A percentile compares a stretch with the other conserved stretches of the same genome.
These are phyloP conservation scores for Macrophya alboannulata DNA, from an alignment of 2,888 invertebrate species.

Conservation along the genomic window DNA sequence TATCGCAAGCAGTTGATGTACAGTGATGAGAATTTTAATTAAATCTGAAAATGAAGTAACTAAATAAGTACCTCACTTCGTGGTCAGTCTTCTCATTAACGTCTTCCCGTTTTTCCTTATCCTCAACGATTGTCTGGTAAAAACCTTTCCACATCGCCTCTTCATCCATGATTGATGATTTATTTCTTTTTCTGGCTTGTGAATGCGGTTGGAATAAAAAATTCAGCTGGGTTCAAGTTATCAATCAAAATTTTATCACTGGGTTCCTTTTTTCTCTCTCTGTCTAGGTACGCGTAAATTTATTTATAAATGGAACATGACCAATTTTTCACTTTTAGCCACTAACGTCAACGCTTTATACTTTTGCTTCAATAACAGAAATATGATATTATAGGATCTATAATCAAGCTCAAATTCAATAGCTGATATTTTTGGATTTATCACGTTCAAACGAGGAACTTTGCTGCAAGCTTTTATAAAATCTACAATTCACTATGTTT, in stretches of 20 bases:
- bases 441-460: neutral
- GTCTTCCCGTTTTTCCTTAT: constrained; percentile 85
- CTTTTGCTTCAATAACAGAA: neutral
- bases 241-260: neutral
- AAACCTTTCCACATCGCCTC: constrained; percentile 91
- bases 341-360: neutral
- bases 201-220: neutral
- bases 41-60: neutral
- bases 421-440: neutral
- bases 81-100: constrained; percentile 84
- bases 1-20: neutral
- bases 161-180: constrained; percentile 82
- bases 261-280: neutral
- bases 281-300: neutral
- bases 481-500: neutral
- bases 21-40: neutral
- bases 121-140: constrained; percentile 81
- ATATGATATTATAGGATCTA: neutral
- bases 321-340: neutral
- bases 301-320: constrained; percentile 1
- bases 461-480: neutral
- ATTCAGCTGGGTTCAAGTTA: neutral
- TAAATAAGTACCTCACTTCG: constrained; percentile 83
- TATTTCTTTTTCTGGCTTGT: constrained; percentile 53
- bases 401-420: neutral